Percentiles rank a stretch among this genome's conserved stretches.
These are phyloP conservation scores for Protodeltote pygarga DNA, from an alignment of 2,888 invertebrate species.

Conservation along the genomic window DNA sequence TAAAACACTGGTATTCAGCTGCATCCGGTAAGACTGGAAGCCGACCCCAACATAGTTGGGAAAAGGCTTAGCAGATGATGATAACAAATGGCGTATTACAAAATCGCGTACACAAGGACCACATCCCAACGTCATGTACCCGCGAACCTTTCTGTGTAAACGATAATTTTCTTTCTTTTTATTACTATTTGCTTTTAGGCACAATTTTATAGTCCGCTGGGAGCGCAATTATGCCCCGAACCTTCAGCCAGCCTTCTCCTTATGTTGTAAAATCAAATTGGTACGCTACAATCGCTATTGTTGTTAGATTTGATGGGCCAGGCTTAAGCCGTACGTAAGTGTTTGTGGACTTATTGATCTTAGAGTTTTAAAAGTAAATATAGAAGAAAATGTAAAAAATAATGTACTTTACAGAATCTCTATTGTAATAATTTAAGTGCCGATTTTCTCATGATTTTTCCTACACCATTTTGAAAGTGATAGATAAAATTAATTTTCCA, in stretches of 20 bases:
- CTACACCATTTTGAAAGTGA: no score
- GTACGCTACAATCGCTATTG: conserved; percentile 23
- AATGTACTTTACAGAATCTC: no score
- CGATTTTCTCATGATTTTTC: no score
- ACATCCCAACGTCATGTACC: conserved; percentile 39
- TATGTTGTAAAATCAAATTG: conserved; percentile 51
- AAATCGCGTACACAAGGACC: conserved; percentile 40
- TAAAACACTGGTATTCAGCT: no score
- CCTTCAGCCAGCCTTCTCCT: conserved; percentile 35
- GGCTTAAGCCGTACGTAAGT: conserved; percentile 30
- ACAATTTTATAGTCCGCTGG: conserved; percentile 68
- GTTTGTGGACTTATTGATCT: conserved; percentile 1
- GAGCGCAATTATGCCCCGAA: conserved; percentile 63
- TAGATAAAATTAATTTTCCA: no score
- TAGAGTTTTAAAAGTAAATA: no score
- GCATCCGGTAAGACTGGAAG: no score
- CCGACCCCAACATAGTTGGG: no score
- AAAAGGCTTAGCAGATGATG: no score
- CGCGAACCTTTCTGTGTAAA: conserved; percentile 65
- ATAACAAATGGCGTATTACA: background rate
- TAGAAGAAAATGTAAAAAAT: no score
- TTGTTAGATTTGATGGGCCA: conserved; percentile 46
- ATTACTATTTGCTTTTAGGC: conserved; percentile 80
- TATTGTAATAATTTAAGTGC: no score
- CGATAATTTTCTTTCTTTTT: conserved; percentile 75